Evolutionary conservation across 2,888 invertebrate species (phyloP).

Genomic region (Oasisia sp.): DNA sequence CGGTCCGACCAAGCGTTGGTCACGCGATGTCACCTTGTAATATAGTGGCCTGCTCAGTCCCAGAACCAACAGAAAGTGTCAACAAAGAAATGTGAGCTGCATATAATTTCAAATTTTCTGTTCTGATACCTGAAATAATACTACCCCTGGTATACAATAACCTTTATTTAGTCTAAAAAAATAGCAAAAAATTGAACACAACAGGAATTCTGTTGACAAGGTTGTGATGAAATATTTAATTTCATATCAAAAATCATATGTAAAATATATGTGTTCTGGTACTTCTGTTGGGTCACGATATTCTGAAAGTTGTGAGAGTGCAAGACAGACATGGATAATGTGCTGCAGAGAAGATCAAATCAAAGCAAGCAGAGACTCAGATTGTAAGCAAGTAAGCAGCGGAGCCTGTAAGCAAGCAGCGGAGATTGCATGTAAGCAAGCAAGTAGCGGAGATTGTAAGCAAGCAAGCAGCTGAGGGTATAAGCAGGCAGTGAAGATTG

Average conservation of each 20-base stretch:
- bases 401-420: neutral
- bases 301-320: neutral
- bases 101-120: no score
- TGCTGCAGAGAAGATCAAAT: neutral
- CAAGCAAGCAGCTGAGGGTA: neutral
- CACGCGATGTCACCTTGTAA: neutral
- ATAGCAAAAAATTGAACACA: neutral
- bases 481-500: neutral
- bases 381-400: neutral
- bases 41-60: neutral
- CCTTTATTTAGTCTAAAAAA: neutral
- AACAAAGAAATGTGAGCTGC: neutral
- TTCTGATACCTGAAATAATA: no score
- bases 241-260: neutral
- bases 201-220: neutral
- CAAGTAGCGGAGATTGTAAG: neutral
- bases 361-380: neutral
- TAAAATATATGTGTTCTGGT: neutral
- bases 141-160: no score
- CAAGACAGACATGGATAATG: neutral
- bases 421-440: neutral
- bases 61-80: neutral
- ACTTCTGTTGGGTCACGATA: neutral
- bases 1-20: neutral
- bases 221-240: neutral